Percentiles rank a stretch among this genome's conserved stretches.
Evolutionary conservation across 1,140 invertebrate genomes (phyloP).

Genomic region (Zeugodacus cucurbitae): DNA sequence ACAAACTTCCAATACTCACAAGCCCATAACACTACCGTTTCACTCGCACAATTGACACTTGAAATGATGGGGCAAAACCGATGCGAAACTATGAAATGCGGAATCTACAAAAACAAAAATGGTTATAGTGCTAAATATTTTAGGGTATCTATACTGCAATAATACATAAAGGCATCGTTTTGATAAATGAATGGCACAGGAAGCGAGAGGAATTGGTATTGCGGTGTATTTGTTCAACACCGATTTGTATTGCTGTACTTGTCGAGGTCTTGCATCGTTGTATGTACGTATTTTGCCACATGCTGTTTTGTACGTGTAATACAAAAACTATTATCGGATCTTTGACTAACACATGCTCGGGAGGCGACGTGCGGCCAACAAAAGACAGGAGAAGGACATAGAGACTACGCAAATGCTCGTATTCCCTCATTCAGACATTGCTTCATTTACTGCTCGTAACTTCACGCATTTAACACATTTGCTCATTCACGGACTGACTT

Average conservation of each 20-base stretch:
- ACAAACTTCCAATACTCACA: too few relatives aligned
- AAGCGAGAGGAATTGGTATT: constrained; percentile 9
- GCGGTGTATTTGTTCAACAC: not conserved
- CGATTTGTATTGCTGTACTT: not conserved
- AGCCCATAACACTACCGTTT: not conserved
- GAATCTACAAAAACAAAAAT: not conserved
- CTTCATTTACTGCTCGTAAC: not conserved
- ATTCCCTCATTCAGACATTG: not conserved
- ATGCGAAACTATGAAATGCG: not conserved
- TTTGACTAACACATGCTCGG: constrained; percentile 5
- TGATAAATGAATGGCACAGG: not conserved
- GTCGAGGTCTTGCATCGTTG: too few relatives aligned
- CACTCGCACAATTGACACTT: not conserved
- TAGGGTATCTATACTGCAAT: not conserved
- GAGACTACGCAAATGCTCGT: not conserved
- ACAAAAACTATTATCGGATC: constrained; percentile 38
- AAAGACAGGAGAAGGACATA: not conserved
- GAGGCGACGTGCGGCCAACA: constrained; percentile 34
- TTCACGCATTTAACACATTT: not conserved
- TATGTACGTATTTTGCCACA: not conserved
- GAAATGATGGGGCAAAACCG: not conserved
- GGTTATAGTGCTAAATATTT: not conserved
- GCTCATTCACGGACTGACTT: not conserved
- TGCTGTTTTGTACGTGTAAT: not conserved
- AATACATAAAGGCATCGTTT: not conserved